phyloP scores from a whole-genome alignment of 2,113 vertebrate genomes.

The Brachyhypopomus gauderio region DNA sequence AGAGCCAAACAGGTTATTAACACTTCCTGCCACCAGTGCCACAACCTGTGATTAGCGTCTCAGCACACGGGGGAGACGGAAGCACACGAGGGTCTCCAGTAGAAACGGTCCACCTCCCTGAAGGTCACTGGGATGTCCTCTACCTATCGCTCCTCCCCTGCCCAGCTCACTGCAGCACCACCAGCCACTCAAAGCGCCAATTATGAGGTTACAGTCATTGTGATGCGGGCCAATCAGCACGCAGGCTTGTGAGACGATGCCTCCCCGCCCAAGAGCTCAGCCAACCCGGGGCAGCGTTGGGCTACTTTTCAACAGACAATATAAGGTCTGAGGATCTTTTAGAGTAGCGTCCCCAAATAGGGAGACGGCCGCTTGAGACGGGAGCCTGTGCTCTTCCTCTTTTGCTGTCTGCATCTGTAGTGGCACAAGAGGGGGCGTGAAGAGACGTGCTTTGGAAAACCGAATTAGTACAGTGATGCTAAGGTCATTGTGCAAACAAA shows the following conservation, averaged over 20 bases:
- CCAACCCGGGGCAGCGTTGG: not conserved
- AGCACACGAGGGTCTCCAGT: constrained; percentile 56
- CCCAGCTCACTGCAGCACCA: constrained; percentile 49
- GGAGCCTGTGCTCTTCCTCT: not conserved
- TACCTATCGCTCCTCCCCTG: constrained; percentile 38
- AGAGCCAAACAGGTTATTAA: constrained; percentile 61
- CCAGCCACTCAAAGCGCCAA: constrained; percentile 65
- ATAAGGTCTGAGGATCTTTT: not conserved
- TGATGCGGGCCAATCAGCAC: constrained; percentile 61
- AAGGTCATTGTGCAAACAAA: not conserved
- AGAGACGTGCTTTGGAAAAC: not conserved
- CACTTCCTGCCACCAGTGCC: constrained; percentile 53
- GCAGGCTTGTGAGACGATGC: not conserved
- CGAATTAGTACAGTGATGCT: not conserved
- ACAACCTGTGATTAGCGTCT: constrained; percentile 49
- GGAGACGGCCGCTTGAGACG: constrained; percentile 8
- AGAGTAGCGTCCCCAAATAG: constrained; percentile 2
- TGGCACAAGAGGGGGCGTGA: not conserved
- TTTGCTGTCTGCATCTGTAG: not conserved
- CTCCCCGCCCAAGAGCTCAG: constrained; percentile 18
- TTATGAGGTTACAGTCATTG: constrained; percentile 65
- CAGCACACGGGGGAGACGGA: constrained; percentile 48
- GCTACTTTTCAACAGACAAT: constrained; percentile 8
- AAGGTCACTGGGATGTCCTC: constrained; percentile 73
- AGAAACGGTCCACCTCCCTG: constrained; percentile 63